A percentile compares a stretch with the other conserved stretches of the same genome.
Evolutionary conservation across 1,140 invertebrate species (phyloP).

Genomic region (Tetranychus urticae): DNA sequence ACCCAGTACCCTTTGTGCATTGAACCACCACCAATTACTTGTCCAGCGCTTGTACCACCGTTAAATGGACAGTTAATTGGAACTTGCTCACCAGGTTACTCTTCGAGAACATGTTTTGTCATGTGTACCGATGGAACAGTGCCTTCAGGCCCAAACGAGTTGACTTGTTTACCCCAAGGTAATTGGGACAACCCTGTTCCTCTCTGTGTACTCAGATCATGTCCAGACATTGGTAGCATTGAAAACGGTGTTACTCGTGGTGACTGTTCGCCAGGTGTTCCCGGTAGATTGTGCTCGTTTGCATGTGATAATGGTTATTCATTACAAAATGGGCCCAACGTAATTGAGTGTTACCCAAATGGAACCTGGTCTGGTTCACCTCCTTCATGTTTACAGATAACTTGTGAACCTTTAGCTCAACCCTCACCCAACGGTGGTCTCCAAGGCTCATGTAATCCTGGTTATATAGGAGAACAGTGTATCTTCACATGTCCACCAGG

Average conservation of each 20-base stretch:
- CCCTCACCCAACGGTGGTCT: constrained; percentile 4
- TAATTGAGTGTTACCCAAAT: neutral
- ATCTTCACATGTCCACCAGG: constrained; percentile 3
- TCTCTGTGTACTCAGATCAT: neutral
- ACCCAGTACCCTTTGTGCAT: neutral
- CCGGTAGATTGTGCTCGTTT: constrained; percentile 5
- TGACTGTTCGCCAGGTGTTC: neutral
- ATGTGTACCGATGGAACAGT: neutral
- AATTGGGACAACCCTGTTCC: neutral
- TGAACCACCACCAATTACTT: neutral
- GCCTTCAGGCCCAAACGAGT: neutral
- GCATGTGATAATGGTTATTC: constrained; percentile 7
- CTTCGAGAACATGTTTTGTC: neutral
- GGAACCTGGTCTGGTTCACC: neutral
- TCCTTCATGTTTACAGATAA: neutral
- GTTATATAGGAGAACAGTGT: constrained; percentile 2
- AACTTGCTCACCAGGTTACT: neutral
- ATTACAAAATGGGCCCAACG: neutral
- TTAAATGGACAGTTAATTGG: neutral
- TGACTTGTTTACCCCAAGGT: neutral
- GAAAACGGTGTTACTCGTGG: constrained; percentile 2
- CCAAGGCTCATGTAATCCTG: constrained; percentile 7
- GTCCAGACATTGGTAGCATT: neutral
- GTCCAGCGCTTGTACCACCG: neutral
- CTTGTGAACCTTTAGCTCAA: neutral